These are phyloP conservation scores for Luidia sarsii DNA, from an alignment of 53 echinoderm and acorn worm genomes.

Conservation along the genomic window DNA sequence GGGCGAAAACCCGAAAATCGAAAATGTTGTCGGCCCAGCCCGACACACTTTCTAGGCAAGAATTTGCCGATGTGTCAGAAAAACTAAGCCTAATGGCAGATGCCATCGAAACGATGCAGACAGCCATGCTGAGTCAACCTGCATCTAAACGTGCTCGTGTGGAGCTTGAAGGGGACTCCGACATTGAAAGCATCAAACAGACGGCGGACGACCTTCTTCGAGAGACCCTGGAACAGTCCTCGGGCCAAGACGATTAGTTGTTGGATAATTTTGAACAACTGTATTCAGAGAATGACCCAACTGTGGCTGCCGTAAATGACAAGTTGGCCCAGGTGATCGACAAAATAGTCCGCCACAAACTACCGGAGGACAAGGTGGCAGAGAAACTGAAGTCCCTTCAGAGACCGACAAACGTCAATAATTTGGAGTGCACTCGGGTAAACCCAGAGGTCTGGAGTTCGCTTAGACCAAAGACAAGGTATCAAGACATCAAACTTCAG, in stretches of 20 bases:
- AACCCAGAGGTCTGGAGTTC: not conserved
- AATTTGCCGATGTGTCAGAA: constrained; percentile 14
- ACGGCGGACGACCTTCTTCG: constrained; percentile 1
- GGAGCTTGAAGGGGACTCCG: not conserved
- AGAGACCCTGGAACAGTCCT: not conserved
- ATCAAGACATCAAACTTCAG: not conserved
- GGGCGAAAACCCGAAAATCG: no score
- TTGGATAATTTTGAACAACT: not conserved
- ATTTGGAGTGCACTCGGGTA: not conserved
- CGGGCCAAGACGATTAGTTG: not conserved
- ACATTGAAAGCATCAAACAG: not conserved
- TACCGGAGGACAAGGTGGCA: not conserved
- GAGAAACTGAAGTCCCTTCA: not conserved
- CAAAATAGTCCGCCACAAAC: constrained; percentile 10
- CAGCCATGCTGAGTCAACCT: not conserved
- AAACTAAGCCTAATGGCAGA: not conserved
- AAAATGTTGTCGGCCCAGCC: not conserved
- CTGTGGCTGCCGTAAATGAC: not conserved
- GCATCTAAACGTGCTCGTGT: not conserved
- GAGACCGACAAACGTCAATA: not conserved
- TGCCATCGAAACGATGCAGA: not conserved
- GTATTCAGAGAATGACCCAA: not conserved
- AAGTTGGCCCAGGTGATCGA: not conserved
- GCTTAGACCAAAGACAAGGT: constrained; percentile 11
- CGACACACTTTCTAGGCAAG: not conserved